phyloP scores from a whole-genome alignment of 2,797 vertebrate genomes.

The Phrynocephalus guinanensis region DNA sequence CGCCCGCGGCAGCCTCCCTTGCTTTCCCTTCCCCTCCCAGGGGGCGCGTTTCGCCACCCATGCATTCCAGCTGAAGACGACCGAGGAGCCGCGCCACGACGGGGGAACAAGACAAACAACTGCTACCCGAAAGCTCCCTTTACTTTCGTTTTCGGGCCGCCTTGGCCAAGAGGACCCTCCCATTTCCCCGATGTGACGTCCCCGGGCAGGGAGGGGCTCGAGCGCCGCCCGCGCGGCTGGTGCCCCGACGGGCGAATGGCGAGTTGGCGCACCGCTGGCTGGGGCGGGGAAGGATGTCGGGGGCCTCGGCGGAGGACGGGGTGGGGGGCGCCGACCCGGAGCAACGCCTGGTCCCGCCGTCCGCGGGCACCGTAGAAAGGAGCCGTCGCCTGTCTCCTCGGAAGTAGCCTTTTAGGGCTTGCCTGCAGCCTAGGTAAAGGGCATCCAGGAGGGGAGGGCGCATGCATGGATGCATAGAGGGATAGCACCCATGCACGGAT shows the following conservation, averaged over 20 bases:
- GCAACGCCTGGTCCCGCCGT: rapidly evolving
- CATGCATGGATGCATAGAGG: background rate
- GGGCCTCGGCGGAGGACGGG: no score
- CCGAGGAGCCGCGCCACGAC: no score
- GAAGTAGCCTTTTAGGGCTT: no score
- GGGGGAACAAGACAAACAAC: no score
- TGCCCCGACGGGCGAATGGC: background rate
- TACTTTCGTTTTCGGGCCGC: background rate
- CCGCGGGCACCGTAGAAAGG: background rate
- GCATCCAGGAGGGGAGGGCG: no score
- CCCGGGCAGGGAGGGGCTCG: background rate
- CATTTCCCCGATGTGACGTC: constrained; percentile 33
- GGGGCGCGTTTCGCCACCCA: no score
- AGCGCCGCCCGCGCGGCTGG: background rate
- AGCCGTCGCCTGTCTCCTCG: rapidly evolving
- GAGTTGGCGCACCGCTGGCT: background rate
- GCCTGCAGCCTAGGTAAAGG: background rate
- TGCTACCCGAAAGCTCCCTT: background rate
- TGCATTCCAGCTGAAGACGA: no score
- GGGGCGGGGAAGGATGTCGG: background rate
- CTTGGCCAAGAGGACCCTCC: background rate
- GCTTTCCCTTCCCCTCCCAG: background rate
- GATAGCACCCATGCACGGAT: background rate
- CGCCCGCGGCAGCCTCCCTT: background rate
- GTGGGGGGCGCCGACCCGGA: background rate